Conservation (phyloP, 2,113 vertebrate genomes). For the Trichechus manatus region DNA sequence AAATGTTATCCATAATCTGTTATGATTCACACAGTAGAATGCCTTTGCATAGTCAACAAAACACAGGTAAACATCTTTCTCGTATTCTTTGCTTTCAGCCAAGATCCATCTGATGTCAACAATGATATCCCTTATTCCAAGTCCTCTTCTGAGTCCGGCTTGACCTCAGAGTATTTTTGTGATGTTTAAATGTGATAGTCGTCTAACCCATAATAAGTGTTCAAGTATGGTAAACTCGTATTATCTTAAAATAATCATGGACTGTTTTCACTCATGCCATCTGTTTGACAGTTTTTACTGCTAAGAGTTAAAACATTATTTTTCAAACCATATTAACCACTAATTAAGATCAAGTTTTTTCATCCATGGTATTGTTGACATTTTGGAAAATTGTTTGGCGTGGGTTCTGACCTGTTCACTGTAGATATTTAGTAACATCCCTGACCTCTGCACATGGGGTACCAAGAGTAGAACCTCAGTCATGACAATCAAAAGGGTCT, state of each 20-base stretch:
- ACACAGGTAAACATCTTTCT: no score
- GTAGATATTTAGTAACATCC: neutral
- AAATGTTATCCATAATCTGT: no score
- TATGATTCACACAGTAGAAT: no score
- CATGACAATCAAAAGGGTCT: neutral
- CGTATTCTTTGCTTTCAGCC: no score
- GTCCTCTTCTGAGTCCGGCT: no score
- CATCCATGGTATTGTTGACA: neutral
- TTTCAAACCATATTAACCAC: neutral
- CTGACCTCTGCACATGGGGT: neutral
- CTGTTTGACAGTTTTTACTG: neutral
- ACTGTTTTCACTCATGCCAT: neutral
- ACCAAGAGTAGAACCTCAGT: neutral
- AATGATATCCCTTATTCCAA: no score
- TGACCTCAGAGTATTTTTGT: neutral
- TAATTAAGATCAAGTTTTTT: neutral
- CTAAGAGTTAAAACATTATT: neutral
- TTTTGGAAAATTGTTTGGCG: neutral
- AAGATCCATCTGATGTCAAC: no score
- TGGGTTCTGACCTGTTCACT: neutral
- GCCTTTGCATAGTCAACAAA: no score
- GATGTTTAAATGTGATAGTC: neutral
- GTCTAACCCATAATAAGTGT: neutral
- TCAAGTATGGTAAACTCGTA: neutral
- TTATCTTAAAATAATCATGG: neutral